phyloP scores from a whole-genome alignment of 1,140 invertebrate genomes.

The Ditylenchus dipsaci region DNA sequence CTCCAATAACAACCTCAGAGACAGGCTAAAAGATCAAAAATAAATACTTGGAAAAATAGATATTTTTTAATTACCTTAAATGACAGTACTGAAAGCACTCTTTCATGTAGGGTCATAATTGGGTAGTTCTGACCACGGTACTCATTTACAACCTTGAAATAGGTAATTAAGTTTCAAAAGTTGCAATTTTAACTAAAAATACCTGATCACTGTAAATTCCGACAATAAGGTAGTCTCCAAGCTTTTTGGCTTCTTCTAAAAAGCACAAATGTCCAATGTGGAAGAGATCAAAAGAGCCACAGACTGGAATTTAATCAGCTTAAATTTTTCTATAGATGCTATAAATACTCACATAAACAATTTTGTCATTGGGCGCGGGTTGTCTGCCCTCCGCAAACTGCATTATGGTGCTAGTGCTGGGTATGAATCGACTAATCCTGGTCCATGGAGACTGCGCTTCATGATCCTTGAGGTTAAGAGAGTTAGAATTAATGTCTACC shows the following conservation, averaged over 20 bases:
- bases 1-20: slow-evolving; percentile 94
- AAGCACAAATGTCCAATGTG: slow-evolving; percentile 97
- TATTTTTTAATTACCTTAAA: slow-evolving; percentile 71
- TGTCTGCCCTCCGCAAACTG: slow-evolving; percentile 90
- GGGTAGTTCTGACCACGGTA: slow-evolving; percentile 96
- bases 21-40: slow-evolving; percentile 72
- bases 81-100: slow-evolving; percentile 89
- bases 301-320: slow-evolving; percentile 83
- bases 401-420: slow-evolving; percentile 94
- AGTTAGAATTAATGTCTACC: slow-evolving; percentile 3
- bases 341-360: slow-evolving; percentile 62
- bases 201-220: slow-evolving; percentile 93
- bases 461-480: slow-evolving; percentile 67
- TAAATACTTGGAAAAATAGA: not conserved
- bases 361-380: slow-evolving; percentile 75
- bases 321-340: no score
- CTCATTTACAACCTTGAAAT: slow-evolving; percentile 62
- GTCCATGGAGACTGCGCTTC: slow-evolving; percentile 87
- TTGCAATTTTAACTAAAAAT: no score
- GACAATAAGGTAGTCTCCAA: slow-evolving; percentile 94
- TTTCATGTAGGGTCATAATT: slow-evolving; percentile 98
- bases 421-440: slow-evolving; percentile 91
- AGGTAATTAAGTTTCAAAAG: no score
- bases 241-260: slow-evolving; percentile 75
- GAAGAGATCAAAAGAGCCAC: slow-evolving; percentile 96